phyloP scores from a whole-genome alignment of 2,113 vertebrate species.

The Barnardius zonarius region DNA sequence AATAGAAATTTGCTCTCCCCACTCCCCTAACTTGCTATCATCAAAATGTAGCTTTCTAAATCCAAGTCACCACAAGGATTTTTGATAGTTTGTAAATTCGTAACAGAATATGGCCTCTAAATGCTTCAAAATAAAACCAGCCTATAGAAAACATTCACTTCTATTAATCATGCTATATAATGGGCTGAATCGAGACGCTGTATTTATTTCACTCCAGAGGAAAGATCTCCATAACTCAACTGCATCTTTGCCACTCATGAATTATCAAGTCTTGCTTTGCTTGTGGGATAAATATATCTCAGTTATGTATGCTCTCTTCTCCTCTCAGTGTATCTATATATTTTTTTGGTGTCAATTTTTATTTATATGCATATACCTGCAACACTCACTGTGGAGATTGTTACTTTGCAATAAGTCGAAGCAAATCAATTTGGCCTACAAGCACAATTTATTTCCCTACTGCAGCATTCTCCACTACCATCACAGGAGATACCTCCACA shows the following conservation, averaged over 20 bases:
- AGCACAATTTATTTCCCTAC: slow-evolving; percentile 49
- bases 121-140: background rate
- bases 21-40: background rate
- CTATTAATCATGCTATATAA: slow-evolving; percentile 55
- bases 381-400: slow-evolving; percentile 63
- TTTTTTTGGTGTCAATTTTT: slow-evolving; percentile 69
- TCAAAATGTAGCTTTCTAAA: background rate
- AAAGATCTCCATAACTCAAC: slow-evolving; percentile 67
- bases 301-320: slow-evolving; percentile 68
- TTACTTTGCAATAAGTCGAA: slow-evolving; percentile 64
- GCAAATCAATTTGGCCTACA: slow-evolving; percentile 68
- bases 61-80: background rate
- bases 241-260: slow-evolving; percentile 71
- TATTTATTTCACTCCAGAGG: slow-evolving; percentile 73
- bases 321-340: slow-evolving; percentile 61
- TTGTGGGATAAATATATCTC: slow-evolving; percentile 76
- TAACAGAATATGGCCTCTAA: background rate
- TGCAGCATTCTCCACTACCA: slow-evolving; percentile 2
- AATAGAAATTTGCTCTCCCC: background rate
- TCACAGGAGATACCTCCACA: slow-evolving; percentile 6
- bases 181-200: slow-evolving; percentile 40
- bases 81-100: background rate
- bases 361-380: slow-evolving; percentile 72
- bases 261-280: slow-evolving; percentile 68
- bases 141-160: slow-evolving; percentile 43